phyloP scores from a whole-genome alignment of 2,888 invertebrate species.

The Drosophila borealis region DNA sequence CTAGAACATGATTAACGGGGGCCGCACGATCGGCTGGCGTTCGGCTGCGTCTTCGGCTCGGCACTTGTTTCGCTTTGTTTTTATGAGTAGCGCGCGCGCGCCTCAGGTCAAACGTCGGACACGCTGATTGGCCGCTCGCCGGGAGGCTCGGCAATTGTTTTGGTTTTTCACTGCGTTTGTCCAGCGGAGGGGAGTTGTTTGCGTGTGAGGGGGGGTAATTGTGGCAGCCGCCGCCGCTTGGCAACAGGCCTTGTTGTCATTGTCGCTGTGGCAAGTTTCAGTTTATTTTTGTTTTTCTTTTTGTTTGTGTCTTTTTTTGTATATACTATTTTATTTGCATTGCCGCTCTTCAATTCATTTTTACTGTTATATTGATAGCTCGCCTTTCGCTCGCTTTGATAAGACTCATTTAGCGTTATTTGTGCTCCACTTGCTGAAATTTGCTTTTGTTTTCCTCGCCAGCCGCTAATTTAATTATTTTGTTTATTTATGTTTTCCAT shows the following conservation, averaged over 20 bases:
- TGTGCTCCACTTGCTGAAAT: conserved; percentile 41
- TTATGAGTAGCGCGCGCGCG: conserved; percentile 29
- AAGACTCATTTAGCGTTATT: conserved; percentile 34
- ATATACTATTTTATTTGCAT: conserved; percentile 10
- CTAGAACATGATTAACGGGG: conserved; percentile 59
- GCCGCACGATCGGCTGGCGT: conserved; percentile 38
- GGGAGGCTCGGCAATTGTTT: conserved; percentile 82
- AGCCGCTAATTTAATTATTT: conserved; percentile 61
- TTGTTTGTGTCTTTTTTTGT: conserved; percentile 21
- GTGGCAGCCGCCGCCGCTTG: conserved; percentile 26
- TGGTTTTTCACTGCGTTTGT: conserved; percentile 60
- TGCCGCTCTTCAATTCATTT: conserved; percentile 22
- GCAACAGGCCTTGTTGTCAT: conserved; percentile 45
- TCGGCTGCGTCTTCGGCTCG: conserved; percentile 48
- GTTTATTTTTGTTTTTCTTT: conserved; percentile 20
- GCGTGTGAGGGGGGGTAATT: not conserved
- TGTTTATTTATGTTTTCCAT: conserved; percentile 54
- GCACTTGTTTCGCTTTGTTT: conserved; percentile 18
- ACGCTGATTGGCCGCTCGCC: conserved; percentile 68
- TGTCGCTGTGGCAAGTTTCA: conserved; percentile 14
- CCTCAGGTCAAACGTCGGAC: conserved; percentile 60
- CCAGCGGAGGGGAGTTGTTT: not conserved
- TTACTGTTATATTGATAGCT: conserved; percentile 35
- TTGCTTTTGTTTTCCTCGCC: conserved; percentile 16
- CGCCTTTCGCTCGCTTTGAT: conserved; percentile 42